Percentiles rank a stretch among this genome's conserved stretches.
Conservation (phyloP, 2,888 invertebrate genomes). For the Xanthia icteritia region DNA sequence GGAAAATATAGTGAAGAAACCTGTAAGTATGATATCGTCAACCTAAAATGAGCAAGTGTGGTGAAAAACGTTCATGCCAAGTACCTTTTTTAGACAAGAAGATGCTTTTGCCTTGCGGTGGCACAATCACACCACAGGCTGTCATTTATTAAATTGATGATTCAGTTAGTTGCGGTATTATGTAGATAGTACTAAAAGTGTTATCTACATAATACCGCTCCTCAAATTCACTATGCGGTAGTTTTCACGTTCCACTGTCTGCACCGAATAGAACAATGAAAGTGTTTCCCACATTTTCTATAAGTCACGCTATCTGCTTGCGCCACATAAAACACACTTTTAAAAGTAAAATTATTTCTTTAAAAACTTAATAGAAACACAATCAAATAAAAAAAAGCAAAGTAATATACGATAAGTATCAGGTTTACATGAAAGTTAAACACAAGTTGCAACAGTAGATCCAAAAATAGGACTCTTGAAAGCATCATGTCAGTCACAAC, state of each 20-base stretch:
- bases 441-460: background rate
- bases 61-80: background rate
- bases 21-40: background rate
- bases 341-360: background rate
- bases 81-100: background rate
- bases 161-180: background rate
- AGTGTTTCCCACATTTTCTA: slow-evolving; percentile 28
- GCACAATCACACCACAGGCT: background rate
- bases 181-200: background rate
- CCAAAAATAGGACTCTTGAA: background rate
- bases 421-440: background rate
- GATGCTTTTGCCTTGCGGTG: background rate
- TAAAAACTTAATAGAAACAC: slow-evolving; percentile 5
- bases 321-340: background rate
- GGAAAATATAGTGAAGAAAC: background rate
- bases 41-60: background rate
- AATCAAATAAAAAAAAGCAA: background rate
- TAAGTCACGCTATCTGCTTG: slow-evolving; percentile 8
- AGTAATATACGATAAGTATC: background rate
- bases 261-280: slow-evolving; percentile 21
- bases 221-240: background rate
- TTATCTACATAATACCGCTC: too few relatives aligned
- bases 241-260: background rate
- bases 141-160: background rate
- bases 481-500: background rate